phyloP scores from a whole-genome alignment of 1,140 invertebrate species.

The Trachymyrmex cornetzi region DNA sequence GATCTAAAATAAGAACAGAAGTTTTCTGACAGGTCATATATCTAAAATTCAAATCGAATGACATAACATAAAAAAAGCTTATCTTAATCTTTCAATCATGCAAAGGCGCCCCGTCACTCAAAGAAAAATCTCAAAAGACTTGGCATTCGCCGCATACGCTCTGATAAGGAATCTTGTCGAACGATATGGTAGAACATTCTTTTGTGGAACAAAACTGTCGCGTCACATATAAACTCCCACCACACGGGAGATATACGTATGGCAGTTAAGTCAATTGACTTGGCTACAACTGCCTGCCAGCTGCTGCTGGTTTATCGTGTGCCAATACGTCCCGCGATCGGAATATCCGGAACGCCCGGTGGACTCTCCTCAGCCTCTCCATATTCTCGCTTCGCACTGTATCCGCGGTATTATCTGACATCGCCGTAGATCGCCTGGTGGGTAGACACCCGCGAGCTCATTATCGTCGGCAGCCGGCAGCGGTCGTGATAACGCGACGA shows the following conservation, averaged over 20 bases:
- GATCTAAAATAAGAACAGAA: too few species aligned
- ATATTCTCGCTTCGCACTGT: constrained; percentile 2
- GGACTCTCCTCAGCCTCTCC: not conserved
- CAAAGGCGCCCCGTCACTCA: constrained; percentile 1
- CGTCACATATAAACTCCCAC: not conserved
- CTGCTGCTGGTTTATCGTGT: constrained; percentile 60
- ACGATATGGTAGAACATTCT: not conserved
- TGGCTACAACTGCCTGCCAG: not conserved
- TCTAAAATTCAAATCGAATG: constrained; percentile 47
- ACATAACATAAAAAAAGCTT: constrained; percentile 19
- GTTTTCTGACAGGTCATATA: not conserved
- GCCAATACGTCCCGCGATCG: constrained; percentile 61
- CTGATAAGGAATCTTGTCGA: constrained; percentile 23
- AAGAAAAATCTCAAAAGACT: constrained; percentile 1
- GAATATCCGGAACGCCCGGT: constrained; percentile 9
- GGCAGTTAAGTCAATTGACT: constrained; percentile 54
- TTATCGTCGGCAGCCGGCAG: constrained; percentile 51
- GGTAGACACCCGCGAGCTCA: constrained; percentile 36
- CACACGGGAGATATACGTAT: not conserved
- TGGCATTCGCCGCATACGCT: not conserved
- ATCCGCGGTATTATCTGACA: constrained; percentile 22
- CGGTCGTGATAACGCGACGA: constrained; percentile 55
- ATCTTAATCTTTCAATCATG: constrained; percentile 3
- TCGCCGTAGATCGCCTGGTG: not conserved
- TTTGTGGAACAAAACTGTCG: constrained; percentile 54